Evolutionary conservation across 2,888 invertebrate species (phyloP).

Genomic region (Incurvaria masculella): DNA sequence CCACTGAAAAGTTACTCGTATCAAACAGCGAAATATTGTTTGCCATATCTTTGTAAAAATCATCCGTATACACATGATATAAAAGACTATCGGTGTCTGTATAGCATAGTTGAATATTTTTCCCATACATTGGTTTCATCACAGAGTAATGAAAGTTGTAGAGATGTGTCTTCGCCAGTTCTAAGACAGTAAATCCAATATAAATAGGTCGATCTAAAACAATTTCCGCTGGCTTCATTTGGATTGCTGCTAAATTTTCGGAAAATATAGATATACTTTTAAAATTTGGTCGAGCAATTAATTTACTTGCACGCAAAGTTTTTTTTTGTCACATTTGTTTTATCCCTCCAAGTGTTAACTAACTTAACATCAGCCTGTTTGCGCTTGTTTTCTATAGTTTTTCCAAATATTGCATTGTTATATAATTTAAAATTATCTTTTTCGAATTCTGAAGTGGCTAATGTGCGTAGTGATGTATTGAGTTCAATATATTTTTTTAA

Average conservation of each 20-base stretch:
- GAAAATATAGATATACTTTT: slow-evolving; percentile 7
- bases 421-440: slow-evolving; percentile 4
- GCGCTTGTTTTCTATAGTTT: slow-evolving; percentile 9
- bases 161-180: slow-evolving; percentile 11
- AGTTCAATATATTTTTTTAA: not conserved
- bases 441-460: not conserved
- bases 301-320: slow-evolving; percentile 3
- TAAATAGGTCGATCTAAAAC: slow-evolving; percentile 9
- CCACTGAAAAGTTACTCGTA: no score
- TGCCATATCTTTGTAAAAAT: slow-evolving; percentile 6
- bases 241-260: slow-evolving; percentile 10
- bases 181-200: slow-evolving; percentile 8
- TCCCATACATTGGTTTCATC: no score
- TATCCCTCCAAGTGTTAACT: slow-evolving; percentile 8
- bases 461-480: not conserved
- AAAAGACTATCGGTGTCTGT: slow-evolving; percentile 12
- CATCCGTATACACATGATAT: no score
- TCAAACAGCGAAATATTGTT: no score
- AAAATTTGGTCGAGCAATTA: slow-evolving; percentile 9
- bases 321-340: slow-evolving; percentile 8
- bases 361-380: slow-evolving; percentile 7
- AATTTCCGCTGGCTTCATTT: slow-evolving; percentile 5
- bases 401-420: slow-evolving; percentile 10
- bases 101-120: slow-evolving; percentile 7
- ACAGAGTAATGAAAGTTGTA: slow-evolving; percentile 11